These are phyloP conservation scores for Oncopeltus fasciatus DNA, from an alignment of 1,140 invertebrate species.

Conservation along the genomic window DNA sequence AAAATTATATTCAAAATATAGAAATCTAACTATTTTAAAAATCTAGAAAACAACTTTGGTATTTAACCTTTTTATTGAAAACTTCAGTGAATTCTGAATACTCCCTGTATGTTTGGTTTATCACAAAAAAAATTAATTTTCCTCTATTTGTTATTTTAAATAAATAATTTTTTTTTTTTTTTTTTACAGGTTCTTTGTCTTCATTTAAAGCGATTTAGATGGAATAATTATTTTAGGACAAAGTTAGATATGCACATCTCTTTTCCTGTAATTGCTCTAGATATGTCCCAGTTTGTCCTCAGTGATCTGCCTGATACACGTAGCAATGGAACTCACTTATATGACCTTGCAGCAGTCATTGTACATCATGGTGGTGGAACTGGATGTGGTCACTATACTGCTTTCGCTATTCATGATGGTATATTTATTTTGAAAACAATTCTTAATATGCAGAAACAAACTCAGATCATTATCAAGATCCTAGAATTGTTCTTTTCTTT, in stretches of 20 bases:
- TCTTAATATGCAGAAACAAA: too few species aligned
- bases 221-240: conserved; percentile 62
- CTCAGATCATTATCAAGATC: too few species aligned
- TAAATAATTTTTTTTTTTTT: conserved; percentile 13
- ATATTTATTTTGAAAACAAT: too few species aligned
- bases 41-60: too few species aligned
- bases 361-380: conserved; percentile 77
- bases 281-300: conserved; percentile 66
- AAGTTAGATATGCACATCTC: conserved; percentile 68
- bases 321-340: conserved; percentile 46
- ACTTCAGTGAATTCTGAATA: too few species aligned
- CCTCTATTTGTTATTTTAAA: too few species aligned
- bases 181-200: conserved; percentile 55
- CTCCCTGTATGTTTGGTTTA: too few species aligned
- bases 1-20: too few species aligned
- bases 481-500: not conserved
- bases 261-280: conserved; percentile 58
- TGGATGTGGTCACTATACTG: conserved; percentile 73
- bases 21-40: too few species aligned
- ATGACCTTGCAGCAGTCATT: conserved; percentile 71
- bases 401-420: conserved; percentile 66
- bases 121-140: too few species aligned
- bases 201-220: conserved; percentile 73
- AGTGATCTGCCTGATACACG: conserved; percentile 51
- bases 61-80: too few species aligned